Conservation (phyloP, 2,113 vertebrate species). For the Poecile atricapillus region DNA sequence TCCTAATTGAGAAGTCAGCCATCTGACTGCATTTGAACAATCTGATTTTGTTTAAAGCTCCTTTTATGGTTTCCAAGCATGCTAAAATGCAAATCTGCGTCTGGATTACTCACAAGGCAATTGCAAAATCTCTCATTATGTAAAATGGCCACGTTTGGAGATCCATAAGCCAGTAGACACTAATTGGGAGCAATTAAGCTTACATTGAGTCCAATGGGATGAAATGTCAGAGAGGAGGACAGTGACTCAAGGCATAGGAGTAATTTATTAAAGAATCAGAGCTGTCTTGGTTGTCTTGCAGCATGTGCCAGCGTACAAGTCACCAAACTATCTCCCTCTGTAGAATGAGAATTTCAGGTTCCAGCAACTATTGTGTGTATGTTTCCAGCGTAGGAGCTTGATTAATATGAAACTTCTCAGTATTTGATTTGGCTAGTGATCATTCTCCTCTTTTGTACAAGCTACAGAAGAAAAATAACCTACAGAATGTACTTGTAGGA, state of each 20-base stretch:
- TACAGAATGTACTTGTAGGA: background rate
- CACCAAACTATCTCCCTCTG: background rate
- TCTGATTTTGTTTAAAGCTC: background rate
- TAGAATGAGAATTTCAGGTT: background rate
- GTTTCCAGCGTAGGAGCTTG: background rate
- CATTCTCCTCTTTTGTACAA: background rate
- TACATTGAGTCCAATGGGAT: background rate
- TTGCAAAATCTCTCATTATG: background rate
- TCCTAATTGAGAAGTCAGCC: background rate
- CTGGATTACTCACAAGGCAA: background rate
- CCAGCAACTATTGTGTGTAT: too few relatives aligned
- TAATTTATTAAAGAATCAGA: background rate
- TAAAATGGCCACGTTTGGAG: background rate
- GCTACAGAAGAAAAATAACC: background rate
- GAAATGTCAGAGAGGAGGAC: background rate
- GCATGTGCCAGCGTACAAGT: background rate
- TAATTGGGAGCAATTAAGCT: background rate
- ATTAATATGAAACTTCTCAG: background rate
- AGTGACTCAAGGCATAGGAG: background rate
- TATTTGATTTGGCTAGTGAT: background rate
- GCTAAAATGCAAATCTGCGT: background rate
- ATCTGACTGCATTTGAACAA: background rate
- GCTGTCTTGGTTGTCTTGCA: background rate
- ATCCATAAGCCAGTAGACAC: background rate
- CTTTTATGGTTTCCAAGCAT: background rate